A percentile compares a stretch with the other conserved stretches of the same genome.
Conservation (phyloP, 2,797 vertebrate species). For the Melanotaenia parkinsoni region DNA sequence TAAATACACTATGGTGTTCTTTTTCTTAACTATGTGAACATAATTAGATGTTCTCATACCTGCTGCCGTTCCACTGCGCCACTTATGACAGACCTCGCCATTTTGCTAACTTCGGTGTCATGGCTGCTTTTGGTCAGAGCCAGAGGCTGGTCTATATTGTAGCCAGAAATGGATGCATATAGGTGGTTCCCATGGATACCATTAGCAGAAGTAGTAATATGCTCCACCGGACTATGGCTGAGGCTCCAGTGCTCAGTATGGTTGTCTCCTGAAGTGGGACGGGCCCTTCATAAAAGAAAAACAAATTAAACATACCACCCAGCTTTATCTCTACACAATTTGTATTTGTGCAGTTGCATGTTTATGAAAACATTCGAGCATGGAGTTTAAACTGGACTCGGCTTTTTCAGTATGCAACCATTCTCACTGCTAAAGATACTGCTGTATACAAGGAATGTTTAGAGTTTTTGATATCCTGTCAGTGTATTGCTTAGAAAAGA, state of each 20-base stretch:
- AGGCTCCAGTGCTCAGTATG: conserved; percentile 89
- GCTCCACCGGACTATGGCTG: conserved; percentile 89
- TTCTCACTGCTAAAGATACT: neutral
- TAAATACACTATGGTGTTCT: neutral
- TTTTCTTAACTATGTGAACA: neutral
- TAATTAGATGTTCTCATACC: conserved; percentile 74
- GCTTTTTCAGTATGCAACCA: neutral
- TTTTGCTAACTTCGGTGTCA: conserved; percentile 73
- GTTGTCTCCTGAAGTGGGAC: conserved; percentile 89
- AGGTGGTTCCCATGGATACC: conserved; percentile 88
- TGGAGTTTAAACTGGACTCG: neutral
- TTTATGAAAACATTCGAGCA: neutral
- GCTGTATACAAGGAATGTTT: neutral
- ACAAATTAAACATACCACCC: neutral
- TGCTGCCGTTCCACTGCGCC: conserved; percentile 90
- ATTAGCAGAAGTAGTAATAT: conserved; percentile 85
- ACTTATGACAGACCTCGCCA: conserved; percentile 70
- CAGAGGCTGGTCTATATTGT: conserved; percentile 91
- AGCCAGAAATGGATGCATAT: conserved; percentile 87
- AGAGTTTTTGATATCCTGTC: neutral
- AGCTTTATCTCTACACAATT: conserved; percentile 12
- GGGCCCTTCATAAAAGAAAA: conserved; percentile 78
- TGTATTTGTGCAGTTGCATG: neutral
- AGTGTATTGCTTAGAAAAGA: neutral
- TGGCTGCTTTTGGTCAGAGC: conserved; percentile 92